Percentiles rank a stretch among this genome's conserved stretches.
Conservation (phyloP, 2,797 vertebrate species). For the Fistularia tabacaria region DNA sequence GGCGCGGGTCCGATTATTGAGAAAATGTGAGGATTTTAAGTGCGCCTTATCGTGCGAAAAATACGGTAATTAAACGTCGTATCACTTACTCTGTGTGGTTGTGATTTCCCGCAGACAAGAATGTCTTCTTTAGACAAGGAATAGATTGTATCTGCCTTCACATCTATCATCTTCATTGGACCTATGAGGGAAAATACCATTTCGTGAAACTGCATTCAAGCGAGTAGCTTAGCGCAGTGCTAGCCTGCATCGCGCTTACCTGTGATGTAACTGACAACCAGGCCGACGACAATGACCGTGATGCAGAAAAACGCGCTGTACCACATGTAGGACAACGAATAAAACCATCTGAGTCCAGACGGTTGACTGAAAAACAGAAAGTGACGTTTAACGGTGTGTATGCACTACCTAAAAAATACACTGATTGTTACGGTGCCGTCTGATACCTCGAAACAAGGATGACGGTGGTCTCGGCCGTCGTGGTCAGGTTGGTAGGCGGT, state of each 20-base stretch:
- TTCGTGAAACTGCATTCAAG: slow-evolving; percentile 1
- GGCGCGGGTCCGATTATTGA: too few species aligned
- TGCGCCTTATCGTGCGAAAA: too few species aligned
- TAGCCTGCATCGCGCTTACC: slow-evolving; percentile 75
- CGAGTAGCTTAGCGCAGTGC: accelerated
- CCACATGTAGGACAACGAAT: slow-evolving; percentile 93
- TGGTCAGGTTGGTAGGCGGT: slow-evolving; percentile 60
- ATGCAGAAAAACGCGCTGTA: slow-evolving; percentile 88
- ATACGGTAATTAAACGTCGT: too few species aligned
- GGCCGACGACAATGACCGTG: slow-evolving; percentile 82
- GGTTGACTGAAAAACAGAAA: not conserved
- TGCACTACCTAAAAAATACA: not conserved
- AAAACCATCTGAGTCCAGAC: slow-evolving; percentile 77
- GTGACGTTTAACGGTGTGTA: not conserved
- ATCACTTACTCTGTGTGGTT: slow-evolving; percentile 60
- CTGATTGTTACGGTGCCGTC: not conserved
- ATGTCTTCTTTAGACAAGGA: slow-evolving; percentile 69
- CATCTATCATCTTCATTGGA: slow-evolving; percentile 66
- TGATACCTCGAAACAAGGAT: slow-evolving; percentile 40
- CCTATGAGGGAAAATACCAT: slow-evolving; percentile 56
- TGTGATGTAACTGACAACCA: slow-evolving; percentile 85
- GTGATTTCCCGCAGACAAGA: slow-evolving; percentile 65
- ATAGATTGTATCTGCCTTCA: slow-evolving; percentile 81
- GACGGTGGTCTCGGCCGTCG: slow-evolving; percentile 43
- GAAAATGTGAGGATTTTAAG: too few species aligned